Conservation (phyloP, 2,113 vertebrate genomes). For the Psettodes erumei region DNA sequence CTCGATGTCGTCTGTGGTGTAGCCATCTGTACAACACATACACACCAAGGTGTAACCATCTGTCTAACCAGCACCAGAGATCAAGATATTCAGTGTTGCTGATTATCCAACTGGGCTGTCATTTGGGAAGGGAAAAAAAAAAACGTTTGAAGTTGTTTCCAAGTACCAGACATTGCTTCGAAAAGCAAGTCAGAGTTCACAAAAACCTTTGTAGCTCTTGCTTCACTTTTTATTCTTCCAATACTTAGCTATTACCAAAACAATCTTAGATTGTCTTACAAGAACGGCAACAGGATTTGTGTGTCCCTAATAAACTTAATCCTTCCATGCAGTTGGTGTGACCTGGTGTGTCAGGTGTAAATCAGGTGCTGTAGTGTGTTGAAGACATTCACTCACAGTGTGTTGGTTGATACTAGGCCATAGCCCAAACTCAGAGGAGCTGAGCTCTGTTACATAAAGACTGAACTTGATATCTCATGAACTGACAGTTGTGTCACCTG, state of each 20-base stretch:
- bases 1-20: conserved; percentile 95
- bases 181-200: conserved; percentile 46
- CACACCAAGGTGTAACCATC: conserved; percentile 77
- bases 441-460: not conserved
- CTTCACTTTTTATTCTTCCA: not conserved
- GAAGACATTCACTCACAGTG: not conserved
- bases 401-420: not conserved
- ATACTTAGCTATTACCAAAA: too few species aligned
- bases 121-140: conserved; percentile 41
- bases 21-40: conserved; percentile 87
- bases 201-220: conserved; percentile 5
- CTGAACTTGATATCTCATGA: not conserved
- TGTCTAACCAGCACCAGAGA: conserved; percentile 70
- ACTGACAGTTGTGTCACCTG: too few species aligned
- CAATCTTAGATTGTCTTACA: not conserved
- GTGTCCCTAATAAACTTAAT: not conserved
- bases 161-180: conserved; percentile 60
- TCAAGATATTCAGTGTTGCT: conserved; percentile 71
- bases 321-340: not conserved
- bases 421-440: not conserved
- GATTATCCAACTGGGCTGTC: conserved; percentile 66
- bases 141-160: conserved; percentile 70
- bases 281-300: not conserved
- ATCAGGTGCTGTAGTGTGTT: not conserved
- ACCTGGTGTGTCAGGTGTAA: not conserved